Percentiles rank a stretch among this genome's conserved stretches.
These are phyloP conservation scores for Anas platyrhynchos DNA, from an alignment of 2,113 vertebrate genomes.

Conservation along the genomic window DNA sequence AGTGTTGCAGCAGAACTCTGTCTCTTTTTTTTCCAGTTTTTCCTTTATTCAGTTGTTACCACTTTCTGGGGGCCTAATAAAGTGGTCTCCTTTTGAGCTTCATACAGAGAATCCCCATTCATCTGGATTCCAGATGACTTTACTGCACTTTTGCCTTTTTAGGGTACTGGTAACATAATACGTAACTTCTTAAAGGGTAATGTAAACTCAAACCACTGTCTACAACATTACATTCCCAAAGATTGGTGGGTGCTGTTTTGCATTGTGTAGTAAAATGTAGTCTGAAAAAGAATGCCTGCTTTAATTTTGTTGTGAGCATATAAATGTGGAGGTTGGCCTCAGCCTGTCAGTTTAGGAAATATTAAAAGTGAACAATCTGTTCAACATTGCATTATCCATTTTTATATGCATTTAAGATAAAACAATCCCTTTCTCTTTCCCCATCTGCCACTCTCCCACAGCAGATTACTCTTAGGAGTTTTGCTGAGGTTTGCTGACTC, in stretches of 20 bases:
- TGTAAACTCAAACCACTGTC: neutral
- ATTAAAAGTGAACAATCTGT: slow-evolving; percentile 38
- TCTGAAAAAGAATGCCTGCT: neutral
- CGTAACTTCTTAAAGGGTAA: neutral
- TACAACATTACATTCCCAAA: neutral
- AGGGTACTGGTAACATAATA: neutral
- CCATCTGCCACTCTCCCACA: neutral
- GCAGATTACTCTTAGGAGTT: neutral
- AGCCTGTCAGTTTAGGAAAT: slow-evolving; percentile 6
- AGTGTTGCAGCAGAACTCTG: neutral
- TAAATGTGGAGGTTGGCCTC: neutral
- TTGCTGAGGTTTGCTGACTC: neutral
- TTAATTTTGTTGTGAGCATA: neutral
- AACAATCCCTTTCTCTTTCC: neutral
- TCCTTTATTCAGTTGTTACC: neutral
- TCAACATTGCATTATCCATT: neutral
- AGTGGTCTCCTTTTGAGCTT: neutral
- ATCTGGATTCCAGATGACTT: neutral
- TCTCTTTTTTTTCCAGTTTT: neutral
- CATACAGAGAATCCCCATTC: neutral
- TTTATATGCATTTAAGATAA: neutral
- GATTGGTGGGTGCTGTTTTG: neutral
- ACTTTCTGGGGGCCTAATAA: neutral
- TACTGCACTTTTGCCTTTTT: neutral
- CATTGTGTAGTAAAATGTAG: neutral